These are phyloP conservation scores for Anagrus nilaparvatae DNA, from an alignment of 1,140 invertebrate species.

Conservation along the genomic window DNA sequence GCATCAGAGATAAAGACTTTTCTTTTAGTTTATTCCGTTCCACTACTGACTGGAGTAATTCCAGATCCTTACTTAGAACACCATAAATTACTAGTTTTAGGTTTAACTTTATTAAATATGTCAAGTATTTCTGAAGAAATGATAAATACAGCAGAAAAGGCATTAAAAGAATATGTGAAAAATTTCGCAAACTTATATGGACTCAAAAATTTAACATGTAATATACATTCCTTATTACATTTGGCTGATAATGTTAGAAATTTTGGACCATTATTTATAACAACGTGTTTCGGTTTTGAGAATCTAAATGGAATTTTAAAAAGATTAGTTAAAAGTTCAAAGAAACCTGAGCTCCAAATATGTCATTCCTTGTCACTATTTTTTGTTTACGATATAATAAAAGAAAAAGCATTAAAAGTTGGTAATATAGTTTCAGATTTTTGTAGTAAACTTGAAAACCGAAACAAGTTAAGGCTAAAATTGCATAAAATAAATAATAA, in stretches of 20 bases:
- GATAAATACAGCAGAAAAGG: not conserved
- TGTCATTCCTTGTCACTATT: not conserved
- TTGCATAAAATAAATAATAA: not conserved
- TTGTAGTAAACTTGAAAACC: slow-evolving; percentile 1
- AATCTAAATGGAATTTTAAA: slow-evolving; percentile 15
- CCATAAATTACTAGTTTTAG: slow-evolving; percentile 11
- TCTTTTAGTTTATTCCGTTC: slow-evolving; percentile 13
- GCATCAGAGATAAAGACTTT: slow-evolving; percentile 18
- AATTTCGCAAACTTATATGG: slow-evolving; percentile 11
- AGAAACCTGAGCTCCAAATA: slow-evolving; percentile 7
- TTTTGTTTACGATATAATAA: not conserved
- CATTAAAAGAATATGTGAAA: slow-evolving; percentile 7
- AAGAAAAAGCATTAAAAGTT: not conserved
- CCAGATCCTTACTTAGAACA: slow-evolving; percentile 15
- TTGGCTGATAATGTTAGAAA: slow-evolving; percentile 9
- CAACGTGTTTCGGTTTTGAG: slow-evolving; percentile 14
- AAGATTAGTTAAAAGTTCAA: slow-evolving; percentile 8
- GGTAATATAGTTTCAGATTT: not conserved
- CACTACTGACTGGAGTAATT: slow-evolving; percentile 15
- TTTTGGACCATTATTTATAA: slow-evolving; percentile 13
- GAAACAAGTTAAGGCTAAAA: slow-evolving; percentile 1
- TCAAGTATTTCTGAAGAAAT: slow-evolving; percentile 1
- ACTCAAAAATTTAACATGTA: slow-evolving; percentile 2
- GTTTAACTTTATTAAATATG: slow-evolving; percentile 5
- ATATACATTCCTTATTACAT: slow-evolving; percentile 14